Percentiles rank a stretch among this genome's conserved stretches.
Conservation (phyloP, 2,888 invertebrate species). For the Perizoma flavofasciatum region DNA sequence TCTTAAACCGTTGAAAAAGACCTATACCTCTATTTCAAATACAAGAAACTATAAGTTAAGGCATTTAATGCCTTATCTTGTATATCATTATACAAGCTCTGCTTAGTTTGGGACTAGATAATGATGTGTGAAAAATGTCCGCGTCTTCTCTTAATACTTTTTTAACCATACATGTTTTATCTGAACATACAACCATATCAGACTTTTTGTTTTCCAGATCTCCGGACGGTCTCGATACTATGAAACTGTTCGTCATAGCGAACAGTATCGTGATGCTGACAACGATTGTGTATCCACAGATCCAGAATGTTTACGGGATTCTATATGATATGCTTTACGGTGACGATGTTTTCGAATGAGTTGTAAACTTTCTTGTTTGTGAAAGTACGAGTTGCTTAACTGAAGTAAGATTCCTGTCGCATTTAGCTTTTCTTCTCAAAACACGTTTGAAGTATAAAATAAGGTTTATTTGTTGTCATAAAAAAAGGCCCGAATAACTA, state of each 20-base stretch:
- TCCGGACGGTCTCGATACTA: slow-evolving; percentile 87
- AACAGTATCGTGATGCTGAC: slow-evolving; percentile 89
- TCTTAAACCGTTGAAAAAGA: too few relatives aligned
- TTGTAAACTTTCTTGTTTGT: neutral
- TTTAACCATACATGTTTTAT: too few relatives aligned
- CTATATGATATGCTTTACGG: slow-evolving; percentile 79
- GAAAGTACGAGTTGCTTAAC: neutral
- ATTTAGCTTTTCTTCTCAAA: neutral
- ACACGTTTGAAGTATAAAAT: neutral
- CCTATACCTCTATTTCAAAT: too few relatives aligned
- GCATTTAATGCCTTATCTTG: too few relatives aligned
- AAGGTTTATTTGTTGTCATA: neutral
- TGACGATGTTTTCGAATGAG: slow-evolving; percentile 47
- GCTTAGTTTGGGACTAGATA: too few relatives aligned
- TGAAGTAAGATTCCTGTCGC: slow-evolving; percentile 1
- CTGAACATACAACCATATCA: neutral
- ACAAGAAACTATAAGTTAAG: too few relatives aligned
- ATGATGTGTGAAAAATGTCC: too few relatives aligned
- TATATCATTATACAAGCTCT: too few relatives aligned
- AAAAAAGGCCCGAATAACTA: too few relatives aligned
- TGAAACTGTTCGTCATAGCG: slow-evolving; percentile 91
- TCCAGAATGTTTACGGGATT: slow-evolving; percentile 84
- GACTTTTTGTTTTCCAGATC: slow-evolving; percentile 67
- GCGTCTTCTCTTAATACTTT: too few relatives aligned
- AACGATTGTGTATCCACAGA: slow-evolving; percentile 89